Percentiles rank a stretch among this genome's conserved stretches.
phyloP scores from a whole-genome alignment of 2,797 vertebrate species.

The Acipenser oxyrinchus region DNA sequence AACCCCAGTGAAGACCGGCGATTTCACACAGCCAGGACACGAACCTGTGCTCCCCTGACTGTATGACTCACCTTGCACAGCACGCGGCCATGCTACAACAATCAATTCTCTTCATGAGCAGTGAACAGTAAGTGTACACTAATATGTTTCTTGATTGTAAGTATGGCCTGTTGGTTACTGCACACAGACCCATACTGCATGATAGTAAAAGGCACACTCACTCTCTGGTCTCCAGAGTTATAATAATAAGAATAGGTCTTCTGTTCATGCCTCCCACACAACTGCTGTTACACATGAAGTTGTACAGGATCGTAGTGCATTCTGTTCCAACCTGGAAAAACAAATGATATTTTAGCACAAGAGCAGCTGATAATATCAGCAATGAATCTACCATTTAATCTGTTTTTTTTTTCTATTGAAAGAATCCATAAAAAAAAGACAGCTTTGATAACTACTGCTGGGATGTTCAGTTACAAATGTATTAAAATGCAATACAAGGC shows the following conservation, averaged over 20 bases:
- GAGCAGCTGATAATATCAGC: slow-evolving; percentile 10
- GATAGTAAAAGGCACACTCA: slow-evolving; percentile 51
- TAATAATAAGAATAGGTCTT: slow-evolving; percentile 94
- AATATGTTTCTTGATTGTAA: too few species aligned
- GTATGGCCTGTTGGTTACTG: too few species aligned
- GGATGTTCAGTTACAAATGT: not conserved
- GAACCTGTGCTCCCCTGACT: too few species aligned
- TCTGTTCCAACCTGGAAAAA: slow-evolving; percentile 87
- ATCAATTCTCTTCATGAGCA: too few species aligned
- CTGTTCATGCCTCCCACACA: slow-evolving; percentile 98
- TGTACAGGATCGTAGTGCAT: slow-evolving; percentile 95
- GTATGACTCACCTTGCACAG: too few species aligned
- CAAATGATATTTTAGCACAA: slow-evolving; percentile 1
- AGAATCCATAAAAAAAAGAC: too few species aligned
- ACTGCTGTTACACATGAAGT: slow-evolving; percentile 99
- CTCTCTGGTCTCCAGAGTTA: slow-evolving; percentile 92
- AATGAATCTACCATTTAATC: not conserved
- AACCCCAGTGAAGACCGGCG: too few species aligned
- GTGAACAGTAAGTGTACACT: too few species aligned
- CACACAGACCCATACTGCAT: not conserved
- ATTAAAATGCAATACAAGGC: not conserved
- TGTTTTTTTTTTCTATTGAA: too few species aligned
- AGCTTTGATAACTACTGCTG: too few species aligned
- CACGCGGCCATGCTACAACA: too few species aligned
- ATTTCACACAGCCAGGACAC: too few species aligned